These are phyloP conservation scores for Augiades crinisus DNA, from an alignment of 2,888 invertebrate species.

Conservation along the genomic window DNA sequence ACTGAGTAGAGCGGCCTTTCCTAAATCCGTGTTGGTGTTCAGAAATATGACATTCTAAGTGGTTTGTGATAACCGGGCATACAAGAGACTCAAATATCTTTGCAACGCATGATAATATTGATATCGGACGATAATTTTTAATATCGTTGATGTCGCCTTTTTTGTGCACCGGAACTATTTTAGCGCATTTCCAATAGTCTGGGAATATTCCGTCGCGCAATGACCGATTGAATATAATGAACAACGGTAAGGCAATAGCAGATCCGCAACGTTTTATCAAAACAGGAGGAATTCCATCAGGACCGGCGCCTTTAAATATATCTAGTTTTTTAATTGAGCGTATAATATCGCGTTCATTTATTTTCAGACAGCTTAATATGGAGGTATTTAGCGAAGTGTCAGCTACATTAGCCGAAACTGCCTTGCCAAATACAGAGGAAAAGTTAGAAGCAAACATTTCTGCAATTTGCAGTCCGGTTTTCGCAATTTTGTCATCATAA, in stretches of 20 bases:
- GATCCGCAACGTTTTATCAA: background rate
- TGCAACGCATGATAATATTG: too few relatives aligned
- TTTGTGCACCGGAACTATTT: too few relatives aligned
- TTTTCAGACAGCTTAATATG: background rate
- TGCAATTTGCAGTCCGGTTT: background rate
- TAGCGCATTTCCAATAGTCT: too few relatives aligned
- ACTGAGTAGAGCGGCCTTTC: background rate
- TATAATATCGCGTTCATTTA: background rate
- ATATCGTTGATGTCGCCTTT: background rate
- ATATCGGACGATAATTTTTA: background rate
- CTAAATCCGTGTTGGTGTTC: slow-evolving; percentile 7
- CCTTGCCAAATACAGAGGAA: background rate
- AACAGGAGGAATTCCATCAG: background rate
- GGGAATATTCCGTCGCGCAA: background rate
- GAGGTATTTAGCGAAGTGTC: background rate
- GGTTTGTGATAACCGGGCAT: background rate
- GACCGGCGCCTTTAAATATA: background rate
- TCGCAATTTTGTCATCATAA: background rate
- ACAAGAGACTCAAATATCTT: background rate
- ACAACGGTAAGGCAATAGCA: background rate
- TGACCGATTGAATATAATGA: background rate
- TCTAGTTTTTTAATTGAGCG: background rate
- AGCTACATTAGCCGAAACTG: background rate
- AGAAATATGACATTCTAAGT: background rate
- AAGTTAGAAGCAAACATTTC: background rate